Evolutionary conservation across 1,140 invertebrate genomes (phyloP), one percentile per base, ranked within the genome.

Genomic region (Drosophila jambulina): DNA sequence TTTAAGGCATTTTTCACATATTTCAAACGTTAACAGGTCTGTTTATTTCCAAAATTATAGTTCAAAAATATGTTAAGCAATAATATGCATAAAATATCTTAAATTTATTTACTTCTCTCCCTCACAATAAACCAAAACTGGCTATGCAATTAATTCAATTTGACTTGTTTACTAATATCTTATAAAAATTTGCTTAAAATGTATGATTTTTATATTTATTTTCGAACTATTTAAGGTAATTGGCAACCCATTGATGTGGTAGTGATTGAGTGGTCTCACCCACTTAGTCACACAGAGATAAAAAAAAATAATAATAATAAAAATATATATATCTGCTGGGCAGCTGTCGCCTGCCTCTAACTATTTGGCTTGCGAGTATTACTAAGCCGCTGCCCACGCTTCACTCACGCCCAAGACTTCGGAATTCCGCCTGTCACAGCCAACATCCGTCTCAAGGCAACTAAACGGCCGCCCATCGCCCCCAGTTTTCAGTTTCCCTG

Each of bases 371-470:
- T 67, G 36, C 68, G 25, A 49, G 57, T 64, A 79, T 87, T 86
- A 87, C 70, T 76, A 72, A 78, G 32, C 42, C 71, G 1, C 78
- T 61, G 76, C 83, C 83, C 84, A 87, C 83, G 79, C 79, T 76
- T 45, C 83, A 76, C 79, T 79, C 36, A 84, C 83, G 84, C 83
- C 83, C 77, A 87, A 40, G 72, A 67, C 61, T 75, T 34, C 34
- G 79, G 80, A 84, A 87, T 88, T 60, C 83, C 77, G 83, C 61
- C 81, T 78, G 84, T 84, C 80, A 78, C 54, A 70, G 42, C 63
- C 75, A 69, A 88, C 83, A 87, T 87, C 83, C 83, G 83, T 88
- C 74, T 87, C 83, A 80, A 56, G 75, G 69, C 78, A 68, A 75
- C 64, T 62, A 51, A 51, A 58, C 15, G 36, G 27, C 38, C 46